Evolutionary conservation across 2,797 vertebrate genomes (phyloP).

Genomic region (Coluber constrictor): DNA sequence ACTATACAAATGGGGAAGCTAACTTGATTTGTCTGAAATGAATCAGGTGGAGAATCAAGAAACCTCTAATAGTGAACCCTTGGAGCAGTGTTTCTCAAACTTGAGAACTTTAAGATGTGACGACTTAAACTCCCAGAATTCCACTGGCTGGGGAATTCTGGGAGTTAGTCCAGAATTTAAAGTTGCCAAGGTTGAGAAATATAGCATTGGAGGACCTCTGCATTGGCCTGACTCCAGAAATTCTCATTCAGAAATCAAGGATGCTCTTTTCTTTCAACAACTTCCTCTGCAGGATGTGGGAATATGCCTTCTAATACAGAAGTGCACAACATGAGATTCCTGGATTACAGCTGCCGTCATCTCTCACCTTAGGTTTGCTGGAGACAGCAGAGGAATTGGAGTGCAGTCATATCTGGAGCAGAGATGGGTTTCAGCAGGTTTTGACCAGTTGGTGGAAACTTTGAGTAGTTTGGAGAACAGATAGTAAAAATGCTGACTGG

Average conservation of each 20-base stretch:
- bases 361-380: background rate
- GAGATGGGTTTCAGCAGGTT: too few species aligned
- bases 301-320: background rate
- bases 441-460: too few species aligned
- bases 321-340: background rate
- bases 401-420: background rate
- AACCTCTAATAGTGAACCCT: background rate
- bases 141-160: background rate
- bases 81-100: background rate
- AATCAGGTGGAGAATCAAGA: background rate
- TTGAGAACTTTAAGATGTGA: background rate
- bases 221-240: background rate
- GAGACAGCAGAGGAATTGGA: background rate
- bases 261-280: background rate
- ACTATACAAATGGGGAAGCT: background rate
- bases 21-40: conserved; percentile 1
- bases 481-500: too few species aligned
- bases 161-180: background rate
- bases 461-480: too few species aligned
- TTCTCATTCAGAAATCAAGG: too few species aligned
- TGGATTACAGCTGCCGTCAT: background rate
- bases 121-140: background rate
- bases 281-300: background rate
- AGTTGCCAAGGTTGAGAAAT: background rate
- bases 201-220: background rate